Percentiles rank a stretch among this genome's conserved stretches.
Conservation (phyloP, 2,888 invertebrate genomes). For the Drosophila melanocephala region DNA sequence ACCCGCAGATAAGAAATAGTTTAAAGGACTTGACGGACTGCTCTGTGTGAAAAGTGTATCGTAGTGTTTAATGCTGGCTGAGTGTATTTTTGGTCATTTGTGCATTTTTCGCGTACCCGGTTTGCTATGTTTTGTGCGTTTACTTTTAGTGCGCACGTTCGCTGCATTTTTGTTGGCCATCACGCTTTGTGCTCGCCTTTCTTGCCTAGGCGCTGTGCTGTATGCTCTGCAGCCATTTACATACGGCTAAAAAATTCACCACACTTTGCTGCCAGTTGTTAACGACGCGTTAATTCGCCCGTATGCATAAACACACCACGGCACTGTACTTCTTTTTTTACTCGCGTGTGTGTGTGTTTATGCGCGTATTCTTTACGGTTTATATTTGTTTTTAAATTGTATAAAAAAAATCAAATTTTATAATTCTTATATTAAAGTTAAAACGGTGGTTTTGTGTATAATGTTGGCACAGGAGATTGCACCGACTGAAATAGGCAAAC, state of each 20-base stretch:
- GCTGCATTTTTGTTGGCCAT: slow-evolving; percentile 65
- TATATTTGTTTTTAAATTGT: slow-evolving; percentile 62
- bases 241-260: slow-evolving; percentile 35
- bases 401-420: slow-evolving; percentile 38
- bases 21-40: slow-evolving; percentile 2
- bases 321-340: slow-evolving; percentile 74
- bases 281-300: too few species aligned
- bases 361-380: slow-evolving; percentile 52
- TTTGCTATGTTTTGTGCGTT: slow-evolving; percentile 54
- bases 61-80: slow-evolving; percentile 1
- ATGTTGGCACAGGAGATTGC: slow-evolving; percentile 86
- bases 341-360: slow-evolving; percentile 47
- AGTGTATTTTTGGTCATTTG: slow-evolving; percentile 28
- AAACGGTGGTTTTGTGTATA: slow-evolving; percentile 61
- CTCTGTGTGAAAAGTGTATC: slow-evolving; percentile 2
- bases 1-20: slow-evolving; percentile 38
- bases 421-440: slow-evolving; percentile 25
- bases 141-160: slow-evolving; percentile 50
- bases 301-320: slow-evolving; percentile 70
- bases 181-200: slow-evolving; percentile 64
- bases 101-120: slow-evolving; percentile 67
- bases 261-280: slow-evolving; percentile 44
- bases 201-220: slow-evolving; percentile 50
- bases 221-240: slow-evolving; percentile 39
- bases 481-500: slow-evolving; percentile 88